Evolutionary conservation across 2,888 invertebrate species (phyloP).

Genomic region (Dermolepida albohirtum): DNA sequence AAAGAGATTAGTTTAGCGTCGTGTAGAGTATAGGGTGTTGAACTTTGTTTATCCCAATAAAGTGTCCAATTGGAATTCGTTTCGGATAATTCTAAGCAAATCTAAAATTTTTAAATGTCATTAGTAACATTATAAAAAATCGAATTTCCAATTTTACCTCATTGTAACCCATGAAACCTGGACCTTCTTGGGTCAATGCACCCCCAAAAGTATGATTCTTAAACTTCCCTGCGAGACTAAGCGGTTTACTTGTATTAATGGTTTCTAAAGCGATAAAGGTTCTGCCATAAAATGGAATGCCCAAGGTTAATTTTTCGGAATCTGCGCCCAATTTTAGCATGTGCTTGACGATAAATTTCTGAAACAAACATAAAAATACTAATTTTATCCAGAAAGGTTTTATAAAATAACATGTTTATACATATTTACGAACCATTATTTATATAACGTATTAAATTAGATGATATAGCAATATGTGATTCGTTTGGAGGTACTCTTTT

Average conservation of each 20-base stretch:
- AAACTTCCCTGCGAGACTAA: constrained; percentile 65
- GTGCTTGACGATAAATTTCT: constrained; percentile 84
- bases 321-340: constrained; percentile 80
- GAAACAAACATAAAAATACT: constrained; percentile 33
- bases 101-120: constrained; percentile 62
- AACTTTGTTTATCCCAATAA: constrained; percentile 77
- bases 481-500: too few species aligned
- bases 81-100: constrained; percentile 74
- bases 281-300: constrained; percentile 86
- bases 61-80: constrained; percentile 71
- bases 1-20: constrained; percentile 79
- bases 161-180: constrained; percentile 89
- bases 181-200: constrained; percentile 78
- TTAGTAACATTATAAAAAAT: too few species aligned
- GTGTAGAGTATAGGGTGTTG: constrained; percentile 73
- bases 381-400: too few species aligned
- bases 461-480: too few species aligned
- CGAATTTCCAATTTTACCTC: constrained; percentile 69
- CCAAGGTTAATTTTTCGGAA: constrained; percentile 81
- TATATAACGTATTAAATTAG: too few species aligned
- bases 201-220: constrained; percentile 78
- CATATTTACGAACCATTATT: too few species aligned
- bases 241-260: constrained; percentile 52
- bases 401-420: too few species aligned
- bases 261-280: constrained; percentile 72